phyloP scores from a whole-genome alignment of 2,888 invertebrate species.

The Heliconius ismenius region DNA sequence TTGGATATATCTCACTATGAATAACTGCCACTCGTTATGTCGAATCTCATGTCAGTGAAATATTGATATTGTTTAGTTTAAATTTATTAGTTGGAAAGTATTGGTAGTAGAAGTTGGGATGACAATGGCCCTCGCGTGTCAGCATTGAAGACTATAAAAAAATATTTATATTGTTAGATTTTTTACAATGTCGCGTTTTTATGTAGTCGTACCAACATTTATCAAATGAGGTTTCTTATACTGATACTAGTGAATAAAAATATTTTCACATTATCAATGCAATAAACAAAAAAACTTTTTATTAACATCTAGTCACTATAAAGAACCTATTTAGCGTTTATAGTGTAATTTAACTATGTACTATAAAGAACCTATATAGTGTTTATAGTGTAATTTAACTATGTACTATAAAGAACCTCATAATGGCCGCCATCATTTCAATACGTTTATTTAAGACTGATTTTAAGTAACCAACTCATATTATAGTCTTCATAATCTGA shows the following conservation, averaged over 20 bases:
- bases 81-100: slow-evolving; percentile 66
- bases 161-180: background rate
- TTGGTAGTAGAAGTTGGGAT: slow-evolving; percentile 54
- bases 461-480: slow-evolving; percentile 70
- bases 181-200: slow-evolving; percentile 14
- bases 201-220: background rate
- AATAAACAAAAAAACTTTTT: background rate
- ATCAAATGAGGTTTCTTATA: background rate
- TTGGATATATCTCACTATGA: background rate
- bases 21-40: slow-evolving; percentile 6
- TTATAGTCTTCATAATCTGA: slow-evolving; percentile 55
- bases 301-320: background rate
- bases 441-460: slow-evolving; percentile 72
- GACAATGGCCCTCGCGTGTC: slow-evolving; percentile 49
- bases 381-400: background rate
- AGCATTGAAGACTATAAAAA: slow-evolving; percentile 29
- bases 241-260: background rate
- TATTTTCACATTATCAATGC: background rate
- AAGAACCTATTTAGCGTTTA: slow-evolving; percentile 5
- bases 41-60: background rate
- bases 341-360: background rate
- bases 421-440: slow-evolving; percentile 24
- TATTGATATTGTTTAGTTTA: slow-evolving; percentile 62
- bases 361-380: slow-evolving; percentile 42
- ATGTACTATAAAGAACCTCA: slow-evolving; percentile 39